A percentile compares a stretch with the other conserved stretches of the same genome.
These are phyloP conservation scores for Sicus ferrugineus DNA, from an alignment of 2,888 invertebrate genomes.

Conservation along the genomic window DNA sequence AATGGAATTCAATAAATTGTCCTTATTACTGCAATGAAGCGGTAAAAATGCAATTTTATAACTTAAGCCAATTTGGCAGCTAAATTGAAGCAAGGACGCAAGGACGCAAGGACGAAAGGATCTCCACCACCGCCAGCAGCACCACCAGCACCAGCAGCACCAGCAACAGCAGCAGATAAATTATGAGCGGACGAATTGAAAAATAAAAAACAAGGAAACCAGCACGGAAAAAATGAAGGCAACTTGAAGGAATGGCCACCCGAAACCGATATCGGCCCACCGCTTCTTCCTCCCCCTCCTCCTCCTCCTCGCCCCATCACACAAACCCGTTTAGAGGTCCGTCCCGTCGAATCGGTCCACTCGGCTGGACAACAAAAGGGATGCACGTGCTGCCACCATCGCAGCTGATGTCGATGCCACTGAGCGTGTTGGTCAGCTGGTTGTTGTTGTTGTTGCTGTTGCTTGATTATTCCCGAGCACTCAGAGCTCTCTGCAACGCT, in stretches of 20 bases:
- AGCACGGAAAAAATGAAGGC: not conserved
- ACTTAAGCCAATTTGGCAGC: conserved; percentile 54
- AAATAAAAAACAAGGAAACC: not conserved
- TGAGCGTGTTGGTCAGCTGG: not conserved
- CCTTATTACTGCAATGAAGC: conserved; percentile 61
- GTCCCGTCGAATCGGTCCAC: conserved; percentile 36
- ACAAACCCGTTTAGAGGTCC: conserved; percentile 44
- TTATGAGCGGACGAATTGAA: not conserved
- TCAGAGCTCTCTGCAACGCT: not conserved
- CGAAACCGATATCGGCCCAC: conserved; percentile 32
- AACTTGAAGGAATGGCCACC: conserved; percentile 30
- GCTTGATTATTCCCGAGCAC: conserved; percentile 17
- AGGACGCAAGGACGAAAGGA: conserved; percentile 1
- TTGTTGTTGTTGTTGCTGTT: conserved; percentile 17
- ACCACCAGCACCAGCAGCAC: not conserved
- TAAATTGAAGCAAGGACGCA: conserved; percentile 40
- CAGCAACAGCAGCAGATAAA: not conserved
- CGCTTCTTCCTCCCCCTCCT: not conserved
- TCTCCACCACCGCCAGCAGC: not conserved
- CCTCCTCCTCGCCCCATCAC: conserved; percentile 10
- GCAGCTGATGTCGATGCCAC: conserved; percentile 41
- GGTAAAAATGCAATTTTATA: conserved; percentile 59
- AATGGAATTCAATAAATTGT: conserved; percentile 62
- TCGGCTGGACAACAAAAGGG: conserved; percentile 15
- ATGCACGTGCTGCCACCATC: conserved; percentile 35